phyloP scores from a whole-genome alignment of 1,140 invertebrate species.

The Temnothorax longispinosus region DNA sequence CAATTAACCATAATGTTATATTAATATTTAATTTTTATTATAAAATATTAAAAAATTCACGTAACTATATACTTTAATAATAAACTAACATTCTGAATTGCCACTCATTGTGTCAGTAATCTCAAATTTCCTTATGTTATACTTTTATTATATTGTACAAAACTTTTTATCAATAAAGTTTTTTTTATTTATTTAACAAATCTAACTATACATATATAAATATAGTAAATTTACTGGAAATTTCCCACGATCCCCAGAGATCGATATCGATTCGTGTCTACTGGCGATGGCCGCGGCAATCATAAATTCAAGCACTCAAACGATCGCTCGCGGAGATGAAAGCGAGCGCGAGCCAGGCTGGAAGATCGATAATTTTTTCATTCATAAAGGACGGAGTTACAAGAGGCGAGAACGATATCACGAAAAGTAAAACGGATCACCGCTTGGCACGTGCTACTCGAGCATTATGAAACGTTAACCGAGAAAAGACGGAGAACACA shows the following conservation, averaged over 20 bases:
- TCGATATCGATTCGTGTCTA: constrained; percentile 14
- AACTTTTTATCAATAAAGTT: neutral
- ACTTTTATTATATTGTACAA: neutral
- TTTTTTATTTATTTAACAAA: neutral
- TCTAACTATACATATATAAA: neutral
- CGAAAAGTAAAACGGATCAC: constrained; percentile 3
- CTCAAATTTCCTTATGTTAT: neutral
- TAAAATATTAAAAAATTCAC: neutral
- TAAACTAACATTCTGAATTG: neutral
- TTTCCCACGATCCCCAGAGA: neutral
- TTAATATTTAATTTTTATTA: neutral
- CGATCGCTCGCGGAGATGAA: constrained; percentile 25
- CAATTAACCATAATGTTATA: neutral
- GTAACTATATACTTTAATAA: neutral
- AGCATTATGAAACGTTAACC: constrained; percentile 48
- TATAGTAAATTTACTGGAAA: neutral
- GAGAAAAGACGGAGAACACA: constrained; percentile 32
- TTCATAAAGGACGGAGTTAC: neutral
- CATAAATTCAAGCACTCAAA: neutral
- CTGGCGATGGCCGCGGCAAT: neutral
- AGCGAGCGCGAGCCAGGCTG: neutral
- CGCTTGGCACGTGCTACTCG: constrained; percentile 30
- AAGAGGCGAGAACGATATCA: neutral
- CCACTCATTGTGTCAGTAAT: neutral
- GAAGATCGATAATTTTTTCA: constrained; percentile 39